Conservation (phyloP, 2,888 invertebrate species). For the Monochamus alternatus region DNA sequence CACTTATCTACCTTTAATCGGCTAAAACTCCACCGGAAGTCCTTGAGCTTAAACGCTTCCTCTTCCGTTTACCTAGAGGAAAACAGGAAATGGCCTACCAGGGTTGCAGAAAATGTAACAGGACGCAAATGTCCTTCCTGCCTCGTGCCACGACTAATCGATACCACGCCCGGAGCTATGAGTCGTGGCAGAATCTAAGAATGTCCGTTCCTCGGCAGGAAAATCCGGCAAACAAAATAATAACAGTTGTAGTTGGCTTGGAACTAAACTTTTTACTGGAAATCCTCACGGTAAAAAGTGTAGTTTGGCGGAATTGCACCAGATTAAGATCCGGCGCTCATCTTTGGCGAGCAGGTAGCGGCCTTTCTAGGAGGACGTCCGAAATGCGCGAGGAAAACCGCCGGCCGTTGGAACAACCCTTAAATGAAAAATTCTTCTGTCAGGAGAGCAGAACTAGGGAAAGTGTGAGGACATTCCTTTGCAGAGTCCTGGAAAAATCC, state of each 20-base stretch:
- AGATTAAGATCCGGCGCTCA: constrained; percentile 58
- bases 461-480: not conserved
- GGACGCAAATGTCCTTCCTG: constrained; percentile 20
- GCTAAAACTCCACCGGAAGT: constrained; percentile 39
- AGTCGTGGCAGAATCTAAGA: not conserved
- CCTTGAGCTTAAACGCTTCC: constrained; percentile 16
- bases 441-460: constrained; percentile 49
- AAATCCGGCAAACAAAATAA: constrained; percentile 28
- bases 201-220: not conserved
- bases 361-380: constrained; percentile 65
- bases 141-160: not conserved
- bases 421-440: constrained; percentile 53
- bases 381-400: constrained; percentile 58
- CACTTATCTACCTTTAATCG: not conserved
- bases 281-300: constrained; percentile 58
- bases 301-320: constrained; percentile 65
- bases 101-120: constrained; percentile 57
- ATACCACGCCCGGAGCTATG: not conserved
- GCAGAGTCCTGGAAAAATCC: not conserved
- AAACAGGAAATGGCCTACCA: constrained; percentile 66
- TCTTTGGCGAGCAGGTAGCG: constrained; percentile 48
- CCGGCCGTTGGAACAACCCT: constrained; percentile 47
- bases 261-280: constrained; percentile 58
- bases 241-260: constrained; percentile 50
- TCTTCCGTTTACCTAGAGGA: constrained; percentile 62